Evolutionary conservation across 2,888 invertebrate species (phyloP), one percentile per base, ranked within the genome.

Genomic region (Napeogenes sylphis): DNA sequence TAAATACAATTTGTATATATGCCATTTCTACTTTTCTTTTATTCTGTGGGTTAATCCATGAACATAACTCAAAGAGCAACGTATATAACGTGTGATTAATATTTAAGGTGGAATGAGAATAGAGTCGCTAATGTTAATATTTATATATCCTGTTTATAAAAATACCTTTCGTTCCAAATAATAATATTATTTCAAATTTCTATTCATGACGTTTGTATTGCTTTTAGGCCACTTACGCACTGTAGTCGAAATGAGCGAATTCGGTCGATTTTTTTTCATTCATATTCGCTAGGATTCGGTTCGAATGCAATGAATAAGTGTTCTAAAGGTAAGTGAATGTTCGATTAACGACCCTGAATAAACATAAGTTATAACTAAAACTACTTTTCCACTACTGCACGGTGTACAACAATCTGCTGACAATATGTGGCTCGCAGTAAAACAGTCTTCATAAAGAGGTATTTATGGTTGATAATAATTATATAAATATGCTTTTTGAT

Each of bases 401-500:
- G 56, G 32, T 59, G 51, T 58, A 70, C 68, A 56, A 51, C 65
- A 46, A 63, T 64, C 65, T 79, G 82, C 83, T 81, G 79, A 78
- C 73, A 75, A 75, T 76, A 81, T 77, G 80, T 77, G 78, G 74
- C 76, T 76, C 75, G 77, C 83, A 87, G 85, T 85, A 83, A 35
- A 85, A 84, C 77, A 78, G 67, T 79, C 51, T 51, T 51, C 30
- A 42, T 78, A 84, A 83, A 85, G 90, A 90, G 90, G 90, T 90
- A 90, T 83, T 84, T 79, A 82, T 78, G 90, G 90, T 89, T 85
- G 75, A 76, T 71, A 74, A 74, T 81, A 81, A 79, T 80, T 77
- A 81, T 77, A 79, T 78, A 82, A 84, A 83, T 85, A 87, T 84
- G 80, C 75, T 84, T 87, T 89, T 90, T 86, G 88, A 88, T 87